Base-by-base conservation (phyloP, 2,113 vertebrate genomes). In the Rhagologus leucostigma region DNA sequence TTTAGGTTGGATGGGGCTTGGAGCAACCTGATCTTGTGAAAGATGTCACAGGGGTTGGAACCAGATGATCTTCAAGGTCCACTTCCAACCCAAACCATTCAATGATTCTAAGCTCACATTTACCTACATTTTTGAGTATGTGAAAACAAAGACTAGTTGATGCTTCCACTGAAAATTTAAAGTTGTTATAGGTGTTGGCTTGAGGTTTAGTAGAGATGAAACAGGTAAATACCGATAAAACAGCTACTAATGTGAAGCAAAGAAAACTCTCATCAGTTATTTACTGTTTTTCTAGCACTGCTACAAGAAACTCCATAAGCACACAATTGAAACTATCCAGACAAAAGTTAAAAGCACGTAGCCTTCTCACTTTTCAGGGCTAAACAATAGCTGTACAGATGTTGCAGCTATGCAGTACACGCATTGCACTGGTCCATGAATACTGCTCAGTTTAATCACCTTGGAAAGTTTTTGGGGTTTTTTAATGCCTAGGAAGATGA, bases 331-430 rank as follows among this genome's bases (percentile, higher is more conserved):
- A 69, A 8, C 27, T 42, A 11, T 13, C 24, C 30, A 77, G 14
- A 42, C 0, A 0, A 29, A 87, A 49, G 13, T 37, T 56, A 75
- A 33, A 13, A 42, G 22, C 30, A 70, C 0, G 0, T 11, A 53
- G 39, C 21, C 21, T 76, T 69, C 74, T 46, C 35, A 69, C 27
- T 73, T 84, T 33, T 20, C 21, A 60, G 41, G 26, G 8, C 35
- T 89, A 56, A 85, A 33, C 71, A 49, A 68, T 1, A 68, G 20
- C 24, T 33, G 21, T 53, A 32, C 24, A 81, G 33, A 73, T 37
- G 33, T 21, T 64, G 21, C 63, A 89, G 33, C 15, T 35, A 35
- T 46, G 53, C 23, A 75, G 29, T 20, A 50, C 8, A 13, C 10
- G 21, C 22, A 69, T 5, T 60, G 33, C 19, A 65, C 10, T 83